These are phyloP conservation scores for Agrochola lota DNA, from an alignment of 2,888 invertebrate genomes.

Conservation along the genomic window DNA sequence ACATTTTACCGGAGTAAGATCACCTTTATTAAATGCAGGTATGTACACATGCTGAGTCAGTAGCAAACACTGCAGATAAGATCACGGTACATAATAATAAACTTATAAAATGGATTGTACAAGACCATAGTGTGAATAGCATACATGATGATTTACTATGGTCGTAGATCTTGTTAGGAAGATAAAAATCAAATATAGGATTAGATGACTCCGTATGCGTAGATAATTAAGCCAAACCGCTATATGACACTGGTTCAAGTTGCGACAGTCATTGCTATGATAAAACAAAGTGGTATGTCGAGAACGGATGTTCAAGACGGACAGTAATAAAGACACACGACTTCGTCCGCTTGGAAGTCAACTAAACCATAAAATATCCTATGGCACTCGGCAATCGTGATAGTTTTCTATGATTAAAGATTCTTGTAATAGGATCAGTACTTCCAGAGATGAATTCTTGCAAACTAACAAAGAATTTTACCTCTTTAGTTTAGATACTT, in stretches of 20 bases:
- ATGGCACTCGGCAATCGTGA: no score
- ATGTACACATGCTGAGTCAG: slow-evolving; percentile 43
- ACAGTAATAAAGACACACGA: neutral
- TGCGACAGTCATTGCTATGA: neutral
- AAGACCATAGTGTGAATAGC: slow-evolving; percentile 1
- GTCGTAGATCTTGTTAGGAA: slow-evolving; percentile 29
- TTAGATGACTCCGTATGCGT: slow-evolving; percentile 20
- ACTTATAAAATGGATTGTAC: neutral
- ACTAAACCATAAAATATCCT: no score
- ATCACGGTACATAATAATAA: slow-evolving; percentile 1
- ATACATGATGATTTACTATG: slow-evolving; percentile 8
- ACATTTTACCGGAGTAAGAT: slow-evolving; percentile 41
- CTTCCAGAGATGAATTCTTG: no score
- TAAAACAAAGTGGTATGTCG: neutral
- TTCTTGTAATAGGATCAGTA: no score
- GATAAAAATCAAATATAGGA: slow-evolving; percentile 40
- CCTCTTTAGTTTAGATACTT: no score
- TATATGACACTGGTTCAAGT: neutral
- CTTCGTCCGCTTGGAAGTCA: no score
- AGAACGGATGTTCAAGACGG: neutral
- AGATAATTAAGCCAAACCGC: neutral
- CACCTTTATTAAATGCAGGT: slow-evolving; percentile 35
- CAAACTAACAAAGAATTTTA: no score
- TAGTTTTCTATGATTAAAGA: no score
- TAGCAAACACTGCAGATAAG: slow-evolving; percentile 34